Conservation (phyloP, 2,113 vertebrate species). For the Solea senegalensis region DNA sequence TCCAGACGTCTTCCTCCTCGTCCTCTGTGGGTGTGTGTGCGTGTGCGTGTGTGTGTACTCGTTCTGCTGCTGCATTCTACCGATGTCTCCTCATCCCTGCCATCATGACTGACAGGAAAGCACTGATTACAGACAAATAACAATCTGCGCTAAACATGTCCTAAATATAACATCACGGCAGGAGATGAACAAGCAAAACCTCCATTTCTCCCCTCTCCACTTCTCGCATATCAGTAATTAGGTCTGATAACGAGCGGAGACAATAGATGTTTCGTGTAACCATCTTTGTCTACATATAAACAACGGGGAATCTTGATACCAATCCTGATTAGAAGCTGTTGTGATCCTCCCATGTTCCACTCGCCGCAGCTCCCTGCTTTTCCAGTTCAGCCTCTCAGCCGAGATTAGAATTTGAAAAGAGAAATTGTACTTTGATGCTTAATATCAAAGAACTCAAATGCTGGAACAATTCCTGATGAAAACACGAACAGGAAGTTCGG, state of each 20-base stretch:
- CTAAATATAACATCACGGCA: conserved; percentile 51
- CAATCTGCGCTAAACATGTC: conserved; percentile 61
- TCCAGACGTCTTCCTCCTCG: conserved; percentile 72
- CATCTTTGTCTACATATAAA: conserved; percentile 68
- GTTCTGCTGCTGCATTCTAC: conserved; percentile 24
- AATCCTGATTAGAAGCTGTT: conserved; percentile 59
- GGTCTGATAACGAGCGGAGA: conserved; percentile 55
- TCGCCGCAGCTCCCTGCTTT: conserved; percentile 37
- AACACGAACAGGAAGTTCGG: conserved; percentile 23
- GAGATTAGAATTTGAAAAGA: conserved; percentile 68
- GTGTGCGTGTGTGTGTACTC: background rate
- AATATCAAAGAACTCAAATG: conserved; percentile 49
- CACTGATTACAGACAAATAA: conserved; percentile 75
- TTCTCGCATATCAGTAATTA: conserved; percentile 62
- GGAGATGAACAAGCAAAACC: conserved; percentile 43
- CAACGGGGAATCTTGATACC: conserved; percentile 54
- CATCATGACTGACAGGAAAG: conserved; percentile 68
- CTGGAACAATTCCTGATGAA: conserved; percentile 21
- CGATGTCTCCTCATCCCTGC: conserved; percentile 46
- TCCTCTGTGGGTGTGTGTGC: conserved; percentile 50
- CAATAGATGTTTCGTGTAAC: conserved; percentile 59
- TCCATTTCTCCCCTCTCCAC: background rate
- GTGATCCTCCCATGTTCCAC: conserved; percentile 54
- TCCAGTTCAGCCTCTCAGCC: conserved; percentile 46
- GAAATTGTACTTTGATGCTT: conserved; percentile 58